phyloP scores from a whole-genome alignment of 2,888 invertebrate genomes.

The Zhuqinia jingwanae region DNA sequence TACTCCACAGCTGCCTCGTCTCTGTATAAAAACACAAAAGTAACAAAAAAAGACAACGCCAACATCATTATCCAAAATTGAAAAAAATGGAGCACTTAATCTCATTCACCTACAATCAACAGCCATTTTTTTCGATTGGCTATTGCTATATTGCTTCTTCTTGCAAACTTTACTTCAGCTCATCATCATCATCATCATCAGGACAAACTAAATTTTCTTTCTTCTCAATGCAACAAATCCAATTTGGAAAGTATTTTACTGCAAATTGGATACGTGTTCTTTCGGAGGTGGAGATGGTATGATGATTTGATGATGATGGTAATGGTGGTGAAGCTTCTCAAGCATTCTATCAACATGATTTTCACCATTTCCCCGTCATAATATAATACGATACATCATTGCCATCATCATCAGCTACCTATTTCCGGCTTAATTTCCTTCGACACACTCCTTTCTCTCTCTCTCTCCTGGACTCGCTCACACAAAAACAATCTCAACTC shows the following conservation, averaged over 20 bases:
- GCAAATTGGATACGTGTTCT: conserved; percentile 51
- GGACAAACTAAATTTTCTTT: too few relatives aligned
- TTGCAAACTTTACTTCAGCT: not conserved
- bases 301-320: conserved; percentile 15
- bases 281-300: too few relatives aligned
- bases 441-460: not conserved
- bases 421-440: conserved; percentile 60
- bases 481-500: too few relatives aligned
- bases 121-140: too few relatives aligned
- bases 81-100: not conserved
- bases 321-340: not conserved
- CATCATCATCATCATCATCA: not conserved
- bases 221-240: conserved; percentile 7
- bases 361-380: not conserved
- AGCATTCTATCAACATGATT: not conserved
- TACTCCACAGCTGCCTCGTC: conserved; percentile 76
- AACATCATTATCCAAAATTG: not conserved
- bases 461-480: not conserved
- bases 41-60: too few relatives aligned
- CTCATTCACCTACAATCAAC: too few relatives aligned
- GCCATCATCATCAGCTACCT: conserved; percentile 4
- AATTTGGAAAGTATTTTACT: conserved; percentile 49
- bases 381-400: not conserved
- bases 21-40: conserved; percentile 54
- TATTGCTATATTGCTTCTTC: too few relatives aligned